These are phyloP conservation scores for Diarsia rubi DNA, from an alignment of 2,888 invertebrate genomes.

Conservation along the genomic window DNA sequence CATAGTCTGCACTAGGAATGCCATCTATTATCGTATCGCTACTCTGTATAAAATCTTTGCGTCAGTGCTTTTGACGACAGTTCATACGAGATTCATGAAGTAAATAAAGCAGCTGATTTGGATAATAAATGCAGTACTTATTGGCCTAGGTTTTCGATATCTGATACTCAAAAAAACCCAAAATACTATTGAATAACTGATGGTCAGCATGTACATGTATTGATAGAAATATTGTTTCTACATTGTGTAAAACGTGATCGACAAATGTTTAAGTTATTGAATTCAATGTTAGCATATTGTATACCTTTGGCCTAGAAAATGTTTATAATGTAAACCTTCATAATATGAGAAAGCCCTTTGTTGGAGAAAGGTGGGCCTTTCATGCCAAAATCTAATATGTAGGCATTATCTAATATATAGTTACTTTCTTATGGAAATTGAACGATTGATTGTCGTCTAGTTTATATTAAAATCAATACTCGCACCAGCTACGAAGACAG, in stretches of 20 bases:
- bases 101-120: not conserved
- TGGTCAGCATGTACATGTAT: too few species aligned
- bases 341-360: slow-evolving; percentile 36
- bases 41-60: not conserved
- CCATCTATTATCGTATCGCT: too few species aligned
- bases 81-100: not conserved
- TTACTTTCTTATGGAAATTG: not conserved
- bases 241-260: too few species aligned
- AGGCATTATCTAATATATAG: slow-evolving; percentile 6
- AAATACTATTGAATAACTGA: too few species aligned
- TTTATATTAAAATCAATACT: too few species aligned
- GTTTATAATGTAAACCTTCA: slow-evolving; percentile 25
- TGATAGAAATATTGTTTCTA: too few species aligned
- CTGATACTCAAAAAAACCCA: too few species aligned
- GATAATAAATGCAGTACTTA: too few species aligned
- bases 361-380: slow-evolving; percentile 33
- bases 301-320: slow-evolving; percentile 27
- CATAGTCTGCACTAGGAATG: too few species aligned
- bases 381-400: slow-evolving; percentile 5
- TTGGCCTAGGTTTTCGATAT: too few species aligned
- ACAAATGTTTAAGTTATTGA: slow-evolving; percentile 8
- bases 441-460: too few species aligned
- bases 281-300: not conserved
- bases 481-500: too few species aligned
- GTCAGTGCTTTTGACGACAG: not conserved